Evolutionary conservation across 2,888 invertebrate species (phyloP), one percentile per base, ranked within the genome.

Genomic region (Erpobdella octoculata): DNA sequence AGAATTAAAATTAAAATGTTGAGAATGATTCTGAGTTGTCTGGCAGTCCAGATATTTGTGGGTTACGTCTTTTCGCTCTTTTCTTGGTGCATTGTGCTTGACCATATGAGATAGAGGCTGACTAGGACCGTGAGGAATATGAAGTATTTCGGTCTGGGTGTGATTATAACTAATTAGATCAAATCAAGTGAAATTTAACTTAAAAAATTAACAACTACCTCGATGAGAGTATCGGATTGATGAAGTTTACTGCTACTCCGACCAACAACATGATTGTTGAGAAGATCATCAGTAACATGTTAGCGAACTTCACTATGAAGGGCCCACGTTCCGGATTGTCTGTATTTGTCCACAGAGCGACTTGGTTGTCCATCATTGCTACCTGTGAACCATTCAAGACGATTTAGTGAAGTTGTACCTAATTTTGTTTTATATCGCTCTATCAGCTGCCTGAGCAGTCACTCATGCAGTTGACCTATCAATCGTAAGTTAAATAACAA

Each of bases 221-320:
- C 35, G 53, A 53, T 9, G 58, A 28, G 18, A 71, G 38, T 18
- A 71, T 59, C 6, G 71, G 71, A 21, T 58, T 71, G 35, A 67
- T 36, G 28, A 71, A 35, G 38, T 36, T 71, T 18, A 67, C 28
- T n/a, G 46, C 18, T 9, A 65, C 67, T 4, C 31, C 48, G 15
- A 53, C 35, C 15, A 67, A 25, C 18, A 71, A 37, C 36, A 71
- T 53, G 15, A 66, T 36, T 1, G 58, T 31, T 15, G 71, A 71
- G 41, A 67, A 25, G 37, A 71, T 37, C 6, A 58, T 58, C 2
- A 71, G 58, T 8, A 66, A 31, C 15, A 67, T n/a, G 28, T 71
- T 71, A 28, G 65, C 53, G 25, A 67, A 25, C 38, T 35, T 62
- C 33, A 35, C 35, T 1, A 35, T 35, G 12, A 70, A 36, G 36